A percentile compares a stretch with the other conserved stretches of the same genome.
Conservation (phyloP, 1,140 invertebrate genomes). For the Drosophila truncata region DNA sequence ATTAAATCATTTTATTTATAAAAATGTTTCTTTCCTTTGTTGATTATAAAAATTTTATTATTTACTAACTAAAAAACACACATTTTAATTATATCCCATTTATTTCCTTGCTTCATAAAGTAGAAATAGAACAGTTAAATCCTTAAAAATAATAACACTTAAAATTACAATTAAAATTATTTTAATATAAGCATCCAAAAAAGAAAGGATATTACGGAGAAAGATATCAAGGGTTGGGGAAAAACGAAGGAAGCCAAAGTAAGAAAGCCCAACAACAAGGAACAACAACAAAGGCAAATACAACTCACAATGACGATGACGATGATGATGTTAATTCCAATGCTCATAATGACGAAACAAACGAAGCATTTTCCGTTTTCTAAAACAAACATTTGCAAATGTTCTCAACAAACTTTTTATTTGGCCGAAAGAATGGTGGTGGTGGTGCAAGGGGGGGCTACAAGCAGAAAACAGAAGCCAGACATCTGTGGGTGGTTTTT, state of each 20-base stretch:
- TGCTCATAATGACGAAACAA: constrained; percentile 64
- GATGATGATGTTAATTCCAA: constrained; percentile 38
- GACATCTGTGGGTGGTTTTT: constrained; percentile 28
- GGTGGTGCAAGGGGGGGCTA: background rate
- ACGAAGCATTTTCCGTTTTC: constrained; percentile 75
- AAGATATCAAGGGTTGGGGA: constrained; percentile 25
- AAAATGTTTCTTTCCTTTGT: no score
- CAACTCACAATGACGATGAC: constrained; percentile 29
- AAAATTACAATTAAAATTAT: background rate
- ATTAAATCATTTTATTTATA: no score
- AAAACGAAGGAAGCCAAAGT: constrained; percentile 66
- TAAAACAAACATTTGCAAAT: constrained; percentile 83
- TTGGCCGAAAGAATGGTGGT: constrained; percentile 39
- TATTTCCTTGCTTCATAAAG: background rate
- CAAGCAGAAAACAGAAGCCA: constrained; percentile 59
- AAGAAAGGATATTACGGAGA: constrained; percentile 1
- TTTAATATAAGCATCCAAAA: background rate
- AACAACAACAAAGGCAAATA: constrained; percentile 37
- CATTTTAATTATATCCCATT: background rate
- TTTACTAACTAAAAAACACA: no score
- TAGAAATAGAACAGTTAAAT: background rate
- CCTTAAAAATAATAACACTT: no score
- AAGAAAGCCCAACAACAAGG: constrained; percentile 17
- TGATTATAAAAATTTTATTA: no score
- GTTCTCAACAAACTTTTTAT: constrained; percentile 81